Base-by-base conservation (phyloP, 2,113 vertebrate species). In the Uropsilus gracilis region DNA sequence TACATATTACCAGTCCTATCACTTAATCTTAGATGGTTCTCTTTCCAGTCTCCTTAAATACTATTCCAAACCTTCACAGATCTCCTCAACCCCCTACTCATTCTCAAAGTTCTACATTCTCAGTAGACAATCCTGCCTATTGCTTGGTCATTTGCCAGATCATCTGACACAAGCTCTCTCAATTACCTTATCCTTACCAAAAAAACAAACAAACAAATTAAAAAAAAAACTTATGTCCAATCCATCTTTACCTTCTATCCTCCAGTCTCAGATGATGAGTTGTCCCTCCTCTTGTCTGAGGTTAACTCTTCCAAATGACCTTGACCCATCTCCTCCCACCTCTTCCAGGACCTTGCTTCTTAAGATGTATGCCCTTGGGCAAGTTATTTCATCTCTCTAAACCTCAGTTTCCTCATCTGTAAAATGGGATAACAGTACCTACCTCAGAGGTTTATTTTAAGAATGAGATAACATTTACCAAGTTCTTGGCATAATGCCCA, bases 331-430 rank as follows among this genome's bases (percentile, higher is more conserved):
- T 91, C 95, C 86, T 89, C 94, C 94, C 71, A 89, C 95, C 94
- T 94, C 92, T 94, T 91, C 84, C 87, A 93, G 80, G 69, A 87
- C 80, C 71, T 87, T 90, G 80, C 71, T 86, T 96, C 90, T 81
- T 76, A 78, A 80, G 90, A 81, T 84, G 66, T 78, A 88, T 83
- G 89, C 80, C 93, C 75, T 75, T 93, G 81, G 77, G 86, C 85
- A 95, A 97, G 93, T 91, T 71, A 95, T 84, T 86, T 92, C 83
- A 95, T 96, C 91, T 90, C 77, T 95, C 95, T 95, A 91, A 95
- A 83, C 91, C 89, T 96, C 78, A 94, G 78, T 94, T 84, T 94
- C 89, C 86, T 93, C 86, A 95, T 94, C 83, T 95, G 80, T 91
- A 95, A 97, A 90, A 78, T 57, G 86, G 90, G 75, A 84, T 42